These are phyloP conservation scores for Seladonia tumulorum DNA, from an alignment of 2,888 invertebrate genomes.

Conservation along the genomic window DNA sequence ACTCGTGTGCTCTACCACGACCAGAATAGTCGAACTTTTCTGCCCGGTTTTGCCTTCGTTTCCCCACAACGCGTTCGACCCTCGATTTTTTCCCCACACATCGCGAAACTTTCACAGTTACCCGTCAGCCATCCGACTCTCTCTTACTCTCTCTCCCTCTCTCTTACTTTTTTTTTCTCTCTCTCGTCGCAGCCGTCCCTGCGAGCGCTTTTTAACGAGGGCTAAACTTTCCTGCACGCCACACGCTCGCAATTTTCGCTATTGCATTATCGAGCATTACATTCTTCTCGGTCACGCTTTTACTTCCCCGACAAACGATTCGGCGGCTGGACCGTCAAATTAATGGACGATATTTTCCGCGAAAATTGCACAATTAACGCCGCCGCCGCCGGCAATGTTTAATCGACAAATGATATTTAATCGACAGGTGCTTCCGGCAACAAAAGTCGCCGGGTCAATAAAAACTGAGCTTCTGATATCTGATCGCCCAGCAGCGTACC, in stretches of 20 bases:
- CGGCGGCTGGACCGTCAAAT: background rate
- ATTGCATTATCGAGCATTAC: conserved; percentile 42
- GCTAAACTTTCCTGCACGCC: conserved; percentile 32
- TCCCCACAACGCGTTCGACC: conserved; percentile 41
- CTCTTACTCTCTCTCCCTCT: background rate
- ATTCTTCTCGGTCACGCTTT: conserved; percentile 32
- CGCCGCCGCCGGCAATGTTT: background rate
- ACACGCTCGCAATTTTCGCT: conserved; percentile 23
- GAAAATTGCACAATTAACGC: background rate
- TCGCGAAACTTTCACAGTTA: conserved; percentile 41
- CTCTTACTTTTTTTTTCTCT: background rate
- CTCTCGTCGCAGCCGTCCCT: background rate
- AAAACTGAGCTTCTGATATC: background rate
- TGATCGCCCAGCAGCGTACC: background rate
- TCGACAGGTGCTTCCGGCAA: background rate
- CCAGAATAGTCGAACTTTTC: conserved; percentile 59
- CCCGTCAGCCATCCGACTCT: background rate
- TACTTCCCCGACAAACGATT: background rate
- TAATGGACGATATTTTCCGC: background rate
- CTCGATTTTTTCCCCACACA: conserved; percentile 40
- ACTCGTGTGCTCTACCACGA: conserved; percentile 22
- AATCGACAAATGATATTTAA: background rate
- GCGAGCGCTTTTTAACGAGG: conserved; percentile 20
- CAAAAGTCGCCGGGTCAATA: background rate
- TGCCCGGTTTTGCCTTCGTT: conserved; percentile 40